Evolutionary conservation across 2,113 vertebrate species (phyloP).

Genomic region (Cinclus cinclus): DNA sequence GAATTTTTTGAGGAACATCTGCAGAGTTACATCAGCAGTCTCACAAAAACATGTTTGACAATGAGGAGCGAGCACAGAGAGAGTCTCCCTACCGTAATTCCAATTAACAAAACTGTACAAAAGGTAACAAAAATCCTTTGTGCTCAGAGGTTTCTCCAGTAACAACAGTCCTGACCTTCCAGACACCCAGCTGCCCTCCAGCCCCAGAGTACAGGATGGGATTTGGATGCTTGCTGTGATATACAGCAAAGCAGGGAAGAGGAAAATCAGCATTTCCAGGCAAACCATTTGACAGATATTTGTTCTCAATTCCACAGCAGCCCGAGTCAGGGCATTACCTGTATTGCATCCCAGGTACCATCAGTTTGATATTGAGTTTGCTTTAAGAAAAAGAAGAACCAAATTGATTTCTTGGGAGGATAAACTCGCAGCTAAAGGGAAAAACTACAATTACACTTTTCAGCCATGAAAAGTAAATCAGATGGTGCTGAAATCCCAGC

Average conservation of each 20-base stretch:
- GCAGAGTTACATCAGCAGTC: neutral
- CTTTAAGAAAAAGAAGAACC: conserved; percentile 53
- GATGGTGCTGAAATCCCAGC: conserved; percentile 77
- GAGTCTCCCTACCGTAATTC: neutral
- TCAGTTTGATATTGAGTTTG: neutral
- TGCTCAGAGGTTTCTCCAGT: neutral
- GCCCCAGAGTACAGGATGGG: accelerated
- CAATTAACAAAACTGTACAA: neutral
- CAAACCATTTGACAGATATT: neutral
- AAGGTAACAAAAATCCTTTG: neutral
- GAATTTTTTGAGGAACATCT: neutral
- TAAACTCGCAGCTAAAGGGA: conserved; percentile 67
- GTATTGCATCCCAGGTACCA: neutral
- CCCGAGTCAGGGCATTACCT: neutral
- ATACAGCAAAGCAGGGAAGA: neutral
- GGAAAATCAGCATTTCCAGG: neutral
- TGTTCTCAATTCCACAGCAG: neutral
- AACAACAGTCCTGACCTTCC: neutral
- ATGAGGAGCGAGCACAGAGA: neutral
- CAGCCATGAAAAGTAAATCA: conserved; percentile 77
- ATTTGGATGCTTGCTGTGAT: neutral
- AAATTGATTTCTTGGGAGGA: conserved; percentile 68
- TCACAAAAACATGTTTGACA: neutral
- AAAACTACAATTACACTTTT: conserved; percentile 76
- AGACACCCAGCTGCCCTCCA: neutral